Evolutionary conservation across 2,888 invertebrate genomes (phyloP), one percentile per base, ranked within the genome.

Genomic region (Adelognathus sp.): DNA sequence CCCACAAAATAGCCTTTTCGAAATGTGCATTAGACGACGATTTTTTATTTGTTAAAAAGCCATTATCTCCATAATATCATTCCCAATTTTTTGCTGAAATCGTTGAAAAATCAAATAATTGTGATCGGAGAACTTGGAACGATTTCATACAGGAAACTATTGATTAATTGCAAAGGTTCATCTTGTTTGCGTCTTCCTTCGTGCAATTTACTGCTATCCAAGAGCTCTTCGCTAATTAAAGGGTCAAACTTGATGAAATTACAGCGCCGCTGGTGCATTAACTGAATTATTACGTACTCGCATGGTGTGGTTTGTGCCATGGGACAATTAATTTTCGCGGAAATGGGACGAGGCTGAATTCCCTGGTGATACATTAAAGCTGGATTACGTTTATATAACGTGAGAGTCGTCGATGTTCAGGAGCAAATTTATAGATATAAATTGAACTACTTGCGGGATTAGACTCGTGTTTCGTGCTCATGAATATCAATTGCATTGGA

Each of bases 271-370:
- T 3, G n/a, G 5, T 11, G 7, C n/a, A 50, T 24, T 11, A 3
- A 21, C 24, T 50, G 4, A 24, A 50, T 21, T 11, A 11, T 11
- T 50, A n/a, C 50, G 24, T 1, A n/a, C 11, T 50, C 21, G 21
- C 50, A 50, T n/a, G 1, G 24, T 21, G 11, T n/a, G n/a, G n/a
- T n/a, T n/a, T n/a, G n/a, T n/a, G 50, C 50, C 24, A 21, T 50
- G 50, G 24, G 50, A 50, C 50, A 50, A 50, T 50, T 50, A 50
- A 50, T 50, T 50, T 50, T 24, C 11, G n/a, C 50, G 21, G 24
- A 50, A 50, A 50, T 21, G 21, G 50, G 50, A 50, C 11, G 4
- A 9, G 3, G 16, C 46, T 50, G 3, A 21, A 50, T 50, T 9
- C 21, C 7, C 50, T 5, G n/a, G 24, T 21, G 50, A 50, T 50